These are phyloP conservation scores for Bombylius discolor DNA, from an alignment of 2,888 invertebrate species.

Conservation along the genomic window DNA sequence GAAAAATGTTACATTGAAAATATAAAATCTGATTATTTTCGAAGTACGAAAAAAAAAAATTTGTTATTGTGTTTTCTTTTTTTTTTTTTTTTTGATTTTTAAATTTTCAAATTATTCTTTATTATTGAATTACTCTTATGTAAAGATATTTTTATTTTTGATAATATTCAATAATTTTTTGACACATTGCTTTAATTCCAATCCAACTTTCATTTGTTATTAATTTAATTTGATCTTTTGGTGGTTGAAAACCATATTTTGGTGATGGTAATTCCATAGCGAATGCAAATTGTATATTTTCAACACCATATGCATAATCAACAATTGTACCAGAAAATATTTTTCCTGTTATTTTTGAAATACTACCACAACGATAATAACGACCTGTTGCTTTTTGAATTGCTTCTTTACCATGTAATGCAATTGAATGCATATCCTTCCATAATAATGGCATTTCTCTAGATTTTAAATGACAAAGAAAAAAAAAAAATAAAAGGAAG, in stretches of 20 bases:
- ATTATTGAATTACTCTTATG: background rate
- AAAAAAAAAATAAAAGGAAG: background rate
- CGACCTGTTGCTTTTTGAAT: conserved; percentile 30
- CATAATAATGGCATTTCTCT: conserved; percentile 26
- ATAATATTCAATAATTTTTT: conserved; percentile 22
- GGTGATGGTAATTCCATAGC: conserved; percentile 34
- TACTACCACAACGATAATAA: conserved; percentile 31
- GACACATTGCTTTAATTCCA: conserved; percentile 35
- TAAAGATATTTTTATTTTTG: background rate
- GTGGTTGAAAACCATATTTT: conserved; percentile 32
- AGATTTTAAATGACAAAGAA: background rate
- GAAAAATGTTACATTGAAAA: no score
- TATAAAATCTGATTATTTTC: no score
- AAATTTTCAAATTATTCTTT: background rate
- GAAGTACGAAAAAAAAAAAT: no score
- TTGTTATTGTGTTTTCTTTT: no score
- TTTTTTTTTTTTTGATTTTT: no score
- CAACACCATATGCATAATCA: conserved; percentile 31
- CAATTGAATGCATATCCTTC: conserved; percentile 26
- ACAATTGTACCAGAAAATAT: conserved; percentile 31
- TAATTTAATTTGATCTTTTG: conserved; percentile 25
- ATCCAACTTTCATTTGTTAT: conserved; percentile 34
- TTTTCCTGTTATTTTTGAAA: conserved; percentile 25
- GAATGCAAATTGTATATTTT: conserved; percentile 28
- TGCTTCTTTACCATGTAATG: conserved; percentile 28